These are phyloP conservation scores for Polydrusus tereticollis DNA, from an alignment of 2,888 invertebrate species.

Conservation along the genomic window DNA sequence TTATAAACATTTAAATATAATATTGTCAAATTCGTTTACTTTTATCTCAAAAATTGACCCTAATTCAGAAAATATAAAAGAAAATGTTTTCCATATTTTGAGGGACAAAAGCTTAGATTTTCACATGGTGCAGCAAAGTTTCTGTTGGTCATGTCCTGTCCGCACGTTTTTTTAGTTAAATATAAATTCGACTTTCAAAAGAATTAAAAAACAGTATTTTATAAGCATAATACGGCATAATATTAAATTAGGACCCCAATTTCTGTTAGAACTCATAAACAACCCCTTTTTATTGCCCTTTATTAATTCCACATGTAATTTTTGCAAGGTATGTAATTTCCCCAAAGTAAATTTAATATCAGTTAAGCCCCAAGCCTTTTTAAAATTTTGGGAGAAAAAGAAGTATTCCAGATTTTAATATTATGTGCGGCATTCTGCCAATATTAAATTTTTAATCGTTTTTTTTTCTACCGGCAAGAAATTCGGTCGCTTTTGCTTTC, in stretches of 20 bases:
- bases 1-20: too few relatives aligned
- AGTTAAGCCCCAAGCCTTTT: conserved; percentile 10
- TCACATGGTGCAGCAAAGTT: too few relatives aligned
- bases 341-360: conserved; percentile 13
- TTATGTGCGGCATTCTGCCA: background rate
- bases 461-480: background rate
- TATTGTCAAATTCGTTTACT: too few relatives aligned
- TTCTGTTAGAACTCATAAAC: background rate
- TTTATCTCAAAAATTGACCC: too few relatives aligned
- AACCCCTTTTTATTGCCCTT: conserved; percentile 1
- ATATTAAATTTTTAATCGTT: conserved; percentile 14
- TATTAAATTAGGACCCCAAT: background rate
- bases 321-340: conserved; percentile 10
- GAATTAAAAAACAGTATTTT: background rate
- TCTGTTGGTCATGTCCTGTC: too few relatives aligned
- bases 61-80: too few relatives aligned
- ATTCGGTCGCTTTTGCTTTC: background rate
- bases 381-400: conserved; percentile 1
- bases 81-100: too few relatives aligned
- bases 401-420: conserved; percentile 10
- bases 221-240: background rate
- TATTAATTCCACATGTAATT: conserved; percentile 17
- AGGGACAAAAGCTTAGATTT: too few relatives aligned
- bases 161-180: background rate
- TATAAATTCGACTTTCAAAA: background rate